A percentile compares a stretch with the other conserved stretches of the same genome.
These are phyloP conservation scores for Drosophila tropicalis DNA, from an alignment of 1,140 invertebrate species.

Conservation along the genomic window DNA sequence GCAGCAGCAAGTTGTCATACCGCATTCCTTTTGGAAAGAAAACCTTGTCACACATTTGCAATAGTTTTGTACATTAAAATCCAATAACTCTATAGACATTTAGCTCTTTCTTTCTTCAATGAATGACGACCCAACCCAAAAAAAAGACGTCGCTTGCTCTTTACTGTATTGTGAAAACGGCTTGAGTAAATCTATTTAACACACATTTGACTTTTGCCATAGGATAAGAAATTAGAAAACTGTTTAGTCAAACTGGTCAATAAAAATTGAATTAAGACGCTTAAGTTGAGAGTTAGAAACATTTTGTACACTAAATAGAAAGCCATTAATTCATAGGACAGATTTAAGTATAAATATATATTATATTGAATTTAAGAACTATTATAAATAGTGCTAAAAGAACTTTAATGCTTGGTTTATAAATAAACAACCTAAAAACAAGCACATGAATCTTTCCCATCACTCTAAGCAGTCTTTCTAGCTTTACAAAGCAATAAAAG, in stretches of 20 bases:
- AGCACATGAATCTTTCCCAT: too few relatives aligned
- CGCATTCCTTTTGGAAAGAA: not conserved
- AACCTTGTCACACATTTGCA: conserved; percentile 3
- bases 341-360: too few relatives aligned
- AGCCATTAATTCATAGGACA: too few relatives aligned
- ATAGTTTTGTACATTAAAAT: not conserved
- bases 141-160: not conserved
- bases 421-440: too few relatives aligned
- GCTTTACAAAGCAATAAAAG: too few relatives aligned
- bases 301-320: too few relatives aligned
- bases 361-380: too few relatives aligned
- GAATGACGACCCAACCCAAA: not conserved
- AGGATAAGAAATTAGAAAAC: not conserved
- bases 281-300: not conserved
- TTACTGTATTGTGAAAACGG: not conserved
- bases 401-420: too few relatives aligned
- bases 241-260: not conserved
- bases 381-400: too few relatives aligned
- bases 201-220: not conserved
- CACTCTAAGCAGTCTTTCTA: too few relatives aligned
- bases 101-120: not conserved
- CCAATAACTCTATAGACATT: not conserved
- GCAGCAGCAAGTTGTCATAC: not conserved
- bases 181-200: not conserved
- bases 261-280: not conserved